Evolutionary conservation across 2,888 invertebrate genomes (phyloP).

Genomic region (Drosophila longiperda): DNA sequence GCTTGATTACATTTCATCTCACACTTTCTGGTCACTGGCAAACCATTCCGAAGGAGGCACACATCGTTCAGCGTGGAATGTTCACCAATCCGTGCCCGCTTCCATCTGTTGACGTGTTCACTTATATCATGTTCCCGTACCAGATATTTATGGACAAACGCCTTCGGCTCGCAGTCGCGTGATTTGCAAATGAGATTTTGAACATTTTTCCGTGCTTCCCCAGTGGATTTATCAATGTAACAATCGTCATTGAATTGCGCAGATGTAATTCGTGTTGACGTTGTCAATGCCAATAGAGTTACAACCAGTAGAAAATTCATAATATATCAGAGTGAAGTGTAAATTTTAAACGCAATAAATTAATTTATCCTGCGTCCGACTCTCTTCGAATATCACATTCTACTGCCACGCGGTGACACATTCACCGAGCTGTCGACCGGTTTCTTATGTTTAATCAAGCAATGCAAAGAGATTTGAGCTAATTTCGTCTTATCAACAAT

Average conservation of each 20-base stretch:
- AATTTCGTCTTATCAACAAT: neutral
- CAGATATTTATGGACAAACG: constrained; percentile 60
- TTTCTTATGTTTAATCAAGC: neutral
- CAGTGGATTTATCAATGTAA: too few relatives aligned
- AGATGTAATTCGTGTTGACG: neutral
- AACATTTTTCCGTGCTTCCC: too few relatives aligned
- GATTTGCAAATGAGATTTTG: too few relatives aligned
- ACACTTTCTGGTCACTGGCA: constrained; percentile 87
- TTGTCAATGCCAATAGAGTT: constrained; percentile 34
- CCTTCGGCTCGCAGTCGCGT: constrained; percentile 56
- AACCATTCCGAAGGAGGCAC: constrained; percentile 87
- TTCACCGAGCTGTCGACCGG: too few relatives aligned
- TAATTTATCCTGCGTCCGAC: constrained; percentile 42
- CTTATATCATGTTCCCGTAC: constrained; percentile 53
- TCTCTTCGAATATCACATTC: constrained; percentile 33
- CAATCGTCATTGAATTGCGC: neutral
- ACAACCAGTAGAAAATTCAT: constrained; percentile 40
- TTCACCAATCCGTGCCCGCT: constrained; percentile 83
- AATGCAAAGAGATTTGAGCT: too few relatives aligned
- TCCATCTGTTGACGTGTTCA: constrained; percentile 71
- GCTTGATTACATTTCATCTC: constrained; percentile 86
- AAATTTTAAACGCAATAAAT: neutral
- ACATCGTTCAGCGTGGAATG: constrained; percentile 84
- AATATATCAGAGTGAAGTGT: constrained; percentile 30
- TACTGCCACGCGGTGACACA: constrained; percentile 30